These are phyloP conservation scores for Petroica traversi DNA, from an alignment of 2,113 vertebrate species.

Conservation along the genomic window DNA sequence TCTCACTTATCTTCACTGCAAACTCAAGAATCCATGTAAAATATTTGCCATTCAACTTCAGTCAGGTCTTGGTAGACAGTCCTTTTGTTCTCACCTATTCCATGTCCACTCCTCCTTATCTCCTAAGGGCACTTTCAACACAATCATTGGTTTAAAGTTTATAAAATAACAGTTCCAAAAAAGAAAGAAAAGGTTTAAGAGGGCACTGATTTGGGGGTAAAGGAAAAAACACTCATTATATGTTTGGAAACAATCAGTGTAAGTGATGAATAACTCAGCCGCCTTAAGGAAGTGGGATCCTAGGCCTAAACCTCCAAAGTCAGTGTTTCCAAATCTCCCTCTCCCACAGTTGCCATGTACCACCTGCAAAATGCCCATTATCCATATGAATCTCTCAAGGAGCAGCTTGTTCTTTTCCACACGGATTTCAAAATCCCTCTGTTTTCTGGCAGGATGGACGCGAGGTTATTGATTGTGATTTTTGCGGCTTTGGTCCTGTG, in stretches of 20 bases:
- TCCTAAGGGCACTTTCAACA: neutral
- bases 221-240: neutral
- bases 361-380: neutral
- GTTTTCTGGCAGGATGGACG: rapidly evolving
- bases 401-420: neutral
- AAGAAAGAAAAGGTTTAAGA: neutral
- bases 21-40: neutral
- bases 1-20: neutral
- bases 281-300: neutral
- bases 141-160: neutral
- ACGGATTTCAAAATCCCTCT: neutral
- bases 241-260: neutral
- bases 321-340: neutral
- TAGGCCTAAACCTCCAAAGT: neutral
- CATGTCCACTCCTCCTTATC: neutral
- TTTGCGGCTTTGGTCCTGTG: neutral
- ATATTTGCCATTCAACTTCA: neutral
- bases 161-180: neutral
- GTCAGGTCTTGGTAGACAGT: neutral
- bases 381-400: neutral
- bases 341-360: neutral
- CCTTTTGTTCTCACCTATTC: neutral
- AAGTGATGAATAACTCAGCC: neutral
- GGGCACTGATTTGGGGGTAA: neutral
- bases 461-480: neutral